Conservation (phyloP, 1,140 invertebrate species). For the Tetraneura akinire region DNA sequence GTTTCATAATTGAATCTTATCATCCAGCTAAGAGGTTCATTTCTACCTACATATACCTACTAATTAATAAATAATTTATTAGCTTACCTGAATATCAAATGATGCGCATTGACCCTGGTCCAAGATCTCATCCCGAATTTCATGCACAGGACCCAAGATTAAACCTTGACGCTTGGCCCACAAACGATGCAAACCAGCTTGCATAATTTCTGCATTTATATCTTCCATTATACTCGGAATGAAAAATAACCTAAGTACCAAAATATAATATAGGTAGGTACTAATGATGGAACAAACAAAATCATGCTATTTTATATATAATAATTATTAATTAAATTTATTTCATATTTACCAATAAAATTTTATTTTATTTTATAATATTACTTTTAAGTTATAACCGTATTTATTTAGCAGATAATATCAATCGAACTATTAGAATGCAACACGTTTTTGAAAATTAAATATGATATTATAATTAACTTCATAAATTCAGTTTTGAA, state of each 20-base stretch:
- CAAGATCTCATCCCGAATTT: slow-evolving; percentile 35
- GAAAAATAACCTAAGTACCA: not conserved
- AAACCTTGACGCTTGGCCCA: slow-evolving; percentile 40
- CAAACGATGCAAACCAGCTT: slow-evolving; percentile 24
- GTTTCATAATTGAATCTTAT: too few species aligned
- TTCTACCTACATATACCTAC: too few species aligned
- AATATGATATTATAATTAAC: not conserved
- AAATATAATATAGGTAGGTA: not conserved
- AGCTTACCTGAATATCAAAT: slow-evolving; percentile 30
- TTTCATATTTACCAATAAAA: not conserved
- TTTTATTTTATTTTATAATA: too few species aligned
- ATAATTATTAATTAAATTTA: not conserved
- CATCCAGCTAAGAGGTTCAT: too few species aligned
- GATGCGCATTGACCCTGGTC: slow-evolving; percentile 24
- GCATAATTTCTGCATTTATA: slow-evolving; percentile 32
- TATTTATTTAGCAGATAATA: too few species aligned
- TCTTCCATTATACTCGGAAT: slow-evolving; percentile 28
- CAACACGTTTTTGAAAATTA: not conserved
- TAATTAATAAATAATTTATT: too few species aligned
- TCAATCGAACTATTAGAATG: not conserved
- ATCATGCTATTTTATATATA: not conserved
- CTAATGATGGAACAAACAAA: too few species aligned
- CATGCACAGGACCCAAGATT: slow-evolving; percentile 7
- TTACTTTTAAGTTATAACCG: too few species aligned
- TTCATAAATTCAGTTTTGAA: not conserved